phyloP scores from a whole-genome alignment of 92 coral and sea anemone species.

The Zoanthus gigantus region DNA sequence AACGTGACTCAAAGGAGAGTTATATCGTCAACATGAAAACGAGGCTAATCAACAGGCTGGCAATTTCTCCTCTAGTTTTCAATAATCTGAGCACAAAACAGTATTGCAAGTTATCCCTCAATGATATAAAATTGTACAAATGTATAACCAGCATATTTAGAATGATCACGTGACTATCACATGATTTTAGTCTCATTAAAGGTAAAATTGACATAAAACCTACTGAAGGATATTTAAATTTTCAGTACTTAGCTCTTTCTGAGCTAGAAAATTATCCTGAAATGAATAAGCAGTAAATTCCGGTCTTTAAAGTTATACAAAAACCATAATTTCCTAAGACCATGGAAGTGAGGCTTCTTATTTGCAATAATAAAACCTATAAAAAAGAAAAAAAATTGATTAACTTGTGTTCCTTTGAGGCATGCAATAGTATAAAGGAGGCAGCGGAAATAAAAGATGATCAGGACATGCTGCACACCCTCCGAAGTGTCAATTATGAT shows the following conservation, averaged over 20 bases:
- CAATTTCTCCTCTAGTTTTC: neutral
- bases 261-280: conserved; percentile 5
- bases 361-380: too few relatives aligned
- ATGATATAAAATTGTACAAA: too few relatives aligned
- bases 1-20: neutral
- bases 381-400: too few relatives aligned
- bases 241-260: neutral
- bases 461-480: too few relatives aligned
- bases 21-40: conserved; percentile 30
- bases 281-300: neutral
- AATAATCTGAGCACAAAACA: neutral
- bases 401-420: too few relatives aligned
- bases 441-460: too few relatives aligned
- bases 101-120: neutral
- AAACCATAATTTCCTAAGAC: neutral
- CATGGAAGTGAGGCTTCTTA: conserved; percentile 3
- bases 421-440: too few relatives aligned
- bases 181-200: neutral
- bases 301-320: neutral
- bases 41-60: conserved; percentile 19
- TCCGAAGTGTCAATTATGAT: too few relatives aligned
- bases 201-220: neutral
- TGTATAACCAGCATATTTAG: too few relatives aligned
- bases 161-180: too few relatives aligned
- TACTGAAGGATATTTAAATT: neutral